phyloP scores from a whole-genome alignment of 2,888 invertebrate genomes.

The Catocala sponsa region DNA sequence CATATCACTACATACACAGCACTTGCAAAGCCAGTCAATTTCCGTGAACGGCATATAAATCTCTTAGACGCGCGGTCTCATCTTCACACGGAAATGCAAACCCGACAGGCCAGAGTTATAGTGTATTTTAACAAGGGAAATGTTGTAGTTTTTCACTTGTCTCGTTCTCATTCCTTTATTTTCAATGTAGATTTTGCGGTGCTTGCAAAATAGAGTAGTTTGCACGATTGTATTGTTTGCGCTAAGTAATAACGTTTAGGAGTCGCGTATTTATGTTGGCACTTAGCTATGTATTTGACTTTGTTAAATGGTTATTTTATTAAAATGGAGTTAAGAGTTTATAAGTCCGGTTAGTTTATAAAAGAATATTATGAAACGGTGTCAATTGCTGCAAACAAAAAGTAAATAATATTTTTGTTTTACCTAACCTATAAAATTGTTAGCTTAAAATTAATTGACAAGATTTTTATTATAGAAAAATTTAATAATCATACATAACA shows the following conservation, averaged over 20 bases:
- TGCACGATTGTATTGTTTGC: slow-evolving; percentile 13
- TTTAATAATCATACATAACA: too few species aligned
- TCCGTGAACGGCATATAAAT: slow-evolving; percentile 79
- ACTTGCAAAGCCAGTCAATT: slow-evolving; percentile 72
- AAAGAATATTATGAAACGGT: too few species aligned
- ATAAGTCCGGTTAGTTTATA: too few species aligned
- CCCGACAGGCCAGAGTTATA: slow-evolving; percentile 75
- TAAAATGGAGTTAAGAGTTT: too few species aligned
- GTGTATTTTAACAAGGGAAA: slow-evolving; percentile 81
- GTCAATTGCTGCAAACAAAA: too few species aligned
- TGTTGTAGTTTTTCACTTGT: slow-evolving; percentile 79
- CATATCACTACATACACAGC: slow-evolving; percentile 28
- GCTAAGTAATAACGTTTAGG: not conserved
- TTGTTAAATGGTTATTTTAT: too few species aligned
- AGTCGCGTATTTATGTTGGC: too few species aligned
- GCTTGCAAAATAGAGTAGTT: slow-evolving; percentile 35
- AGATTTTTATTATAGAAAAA: too few species aligned
- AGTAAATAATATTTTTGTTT: too few species aligned
- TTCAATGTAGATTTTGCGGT: slow-evolving; percentile 49
- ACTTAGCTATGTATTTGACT: too few species aligned
- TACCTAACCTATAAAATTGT: too few species aligned
- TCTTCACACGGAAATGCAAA: slow-evolving; percentile 78
- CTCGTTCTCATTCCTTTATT: slow-evolving; percentile 51
- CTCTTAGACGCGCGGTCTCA: slow-evolving; percentile 73
- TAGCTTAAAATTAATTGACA: too few species aligned